Evolutionary conservation across 2,888 invertebrate genomes (phyloP), one percentile per base, ranked within the genome.

Genomic region (Epinotia nisella): DNA sequence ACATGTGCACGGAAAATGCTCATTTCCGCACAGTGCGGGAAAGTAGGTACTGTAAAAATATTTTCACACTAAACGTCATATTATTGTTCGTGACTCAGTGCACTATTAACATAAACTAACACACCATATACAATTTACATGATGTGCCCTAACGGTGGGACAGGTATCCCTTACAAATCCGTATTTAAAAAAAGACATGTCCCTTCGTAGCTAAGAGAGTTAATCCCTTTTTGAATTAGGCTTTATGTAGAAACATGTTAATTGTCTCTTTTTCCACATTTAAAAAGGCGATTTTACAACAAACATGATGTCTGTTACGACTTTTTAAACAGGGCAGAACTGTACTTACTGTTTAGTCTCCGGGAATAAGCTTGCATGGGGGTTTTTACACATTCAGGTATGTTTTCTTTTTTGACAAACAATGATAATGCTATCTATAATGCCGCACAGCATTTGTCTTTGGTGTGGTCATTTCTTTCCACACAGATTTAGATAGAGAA

Each of bases 331-430:
- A 1, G 24, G n/a, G 5, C 7, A 11, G 9, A 24, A 49, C n/a
- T n/a, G n/a, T n/a, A n/a, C n/a, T n/a, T n/a, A 19, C 0, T 41
- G 15, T 64, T 45, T 4, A 61, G 51, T 5, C 19, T 64, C 17
- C 35, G 35, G 15, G 64, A 29, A 64, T 53, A 53, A 17, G 2
- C 13, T 11, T 21, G 29, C 35, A 15, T 35, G 51, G 35, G 29
- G 64, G 19, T 64, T 64, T 64, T 65, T 65, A 65, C 53, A 64
- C 53, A 19, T 29, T 17, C 64, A 65, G 64, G 64, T 64, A 64
- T 64, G 35, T 65, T 65, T 65, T 24, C 1, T 11, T 7, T 24
- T 39, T 39, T 65, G 19, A 55, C 35, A 39, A 65, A 64, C 64
- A 64, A 64, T 64, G 4, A 35, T 58, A 10, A 39, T 53, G 65